Conservation (phyloP, 1,140 invertebrate genomes). For the Zelostemma sp. region DNA sequence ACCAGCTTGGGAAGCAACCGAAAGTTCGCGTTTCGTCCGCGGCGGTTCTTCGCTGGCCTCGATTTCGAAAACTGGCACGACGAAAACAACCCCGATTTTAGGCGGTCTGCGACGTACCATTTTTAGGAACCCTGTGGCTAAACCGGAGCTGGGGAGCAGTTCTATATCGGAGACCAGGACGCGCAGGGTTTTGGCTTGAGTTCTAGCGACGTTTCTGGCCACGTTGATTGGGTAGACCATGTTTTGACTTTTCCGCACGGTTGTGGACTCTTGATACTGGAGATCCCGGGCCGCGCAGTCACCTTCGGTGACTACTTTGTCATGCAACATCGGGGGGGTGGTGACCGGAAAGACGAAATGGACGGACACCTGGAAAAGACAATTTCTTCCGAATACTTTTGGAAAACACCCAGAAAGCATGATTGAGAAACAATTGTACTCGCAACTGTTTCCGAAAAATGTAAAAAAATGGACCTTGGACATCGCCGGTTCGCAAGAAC, state of each 20-base stretch:
- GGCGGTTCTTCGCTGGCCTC: constrained; percentile 74
- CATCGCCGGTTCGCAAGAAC: constrained; percentile 76
- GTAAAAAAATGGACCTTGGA: no score
- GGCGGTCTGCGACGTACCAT: constrained; percentile 71
- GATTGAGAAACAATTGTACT: no score
- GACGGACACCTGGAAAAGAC: constrained; percentile 75
- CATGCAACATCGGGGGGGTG: constrained; percentile 54
- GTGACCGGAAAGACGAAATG: constrained; percentile 76
- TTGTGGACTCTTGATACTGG: constrained; percentile 55
- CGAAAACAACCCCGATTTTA: constrained; percentile 73
- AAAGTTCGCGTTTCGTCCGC: constrained; percentile 71
- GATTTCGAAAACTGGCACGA: constrained; percentile 83
- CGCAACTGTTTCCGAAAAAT: no score
- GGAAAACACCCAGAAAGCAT: no score
- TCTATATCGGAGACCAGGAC: constrained; percentile 85
- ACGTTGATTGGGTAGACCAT: constrained; percentile 84
- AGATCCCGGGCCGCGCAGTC: constrained; percentile 60
- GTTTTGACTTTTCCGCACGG: constrained; percentile 69
- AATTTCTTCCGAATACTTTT: no score
- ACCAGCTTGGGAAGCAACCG: constrained; percentile 54
- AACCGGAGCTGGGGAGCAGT: constrained; percentile 76
- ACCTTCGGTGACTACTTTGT: constrained; percentile 8
- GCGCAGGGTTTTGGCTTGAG: constrained; percentile 73
- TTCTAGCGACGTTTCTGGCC: constrained; percentile 78
- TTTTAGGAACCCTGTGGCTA: constrained; percentile 74